Conservation (phyloP, 2,888 invertebrate genomes). For the Bombyx huttoni region DNA sequence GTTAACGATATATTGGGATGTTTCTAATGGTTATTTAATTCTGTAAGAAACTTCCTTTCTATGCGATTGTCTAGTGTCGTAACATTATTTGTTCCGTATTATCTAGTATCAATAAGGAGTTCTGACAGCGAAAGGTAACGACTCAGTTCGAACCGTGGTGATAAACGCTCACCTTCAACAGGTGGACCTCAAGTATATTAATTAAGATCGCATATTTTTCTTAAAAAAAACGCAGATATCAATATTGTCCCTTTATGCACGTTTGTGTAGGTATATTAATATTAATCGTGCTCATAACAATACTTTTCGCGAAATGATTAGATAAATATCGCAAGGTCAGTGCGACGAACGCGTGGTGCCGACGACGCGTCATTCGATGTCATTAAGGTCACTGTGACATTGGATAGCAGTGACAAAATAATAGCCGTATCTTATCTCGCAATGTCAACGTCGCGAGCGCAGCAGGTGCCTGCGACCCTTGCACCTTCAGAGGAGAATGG, state of each 20-base stretch:
- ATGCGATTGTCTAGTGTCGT: too few relatives aligned
- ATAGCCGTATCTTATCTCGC: constrained; percentile 68
- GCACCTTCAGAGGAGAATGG: constrained; percentile 30
- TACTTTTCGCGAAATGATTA: constrained; percentile 63
- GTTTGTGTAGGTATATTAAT: constrained; percentile 5
- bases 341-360: constrained; percentile 42
- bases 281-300: constrained; percentile 33
- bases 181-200: too few relatives aligned
- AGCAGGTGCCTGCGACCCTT: constrained; percentile 63
- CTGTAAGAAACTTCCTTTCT: too few relatives aligned
- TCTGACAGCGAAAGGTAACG: too few relatives aligned
- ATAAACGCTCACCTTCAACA: too few relatives aligned
- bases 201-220: not conserved
- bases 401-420: constrained; percentile 68
- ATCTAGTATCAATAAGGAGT: too few relatives aligned
- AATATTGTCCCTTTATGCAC: not conserved
- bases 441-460: constrained; percentile 65
- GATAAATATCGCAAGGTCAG: constrained; percentile 68
- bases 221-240: not conserved
- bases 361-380: constrained; percentile 60
- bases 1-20: too few relatives aligned
- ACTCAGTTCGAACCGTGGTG: too few relatives aligned
- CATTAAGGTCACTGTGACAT: constrained; percentile 72
- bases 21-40: too few relatives aligned
- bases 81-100: too few relatives aligned